phyloP scores from a whole-genome alignment of 2,113 vertebrate species.

The Chloropsis cyanopogon region DNA sequence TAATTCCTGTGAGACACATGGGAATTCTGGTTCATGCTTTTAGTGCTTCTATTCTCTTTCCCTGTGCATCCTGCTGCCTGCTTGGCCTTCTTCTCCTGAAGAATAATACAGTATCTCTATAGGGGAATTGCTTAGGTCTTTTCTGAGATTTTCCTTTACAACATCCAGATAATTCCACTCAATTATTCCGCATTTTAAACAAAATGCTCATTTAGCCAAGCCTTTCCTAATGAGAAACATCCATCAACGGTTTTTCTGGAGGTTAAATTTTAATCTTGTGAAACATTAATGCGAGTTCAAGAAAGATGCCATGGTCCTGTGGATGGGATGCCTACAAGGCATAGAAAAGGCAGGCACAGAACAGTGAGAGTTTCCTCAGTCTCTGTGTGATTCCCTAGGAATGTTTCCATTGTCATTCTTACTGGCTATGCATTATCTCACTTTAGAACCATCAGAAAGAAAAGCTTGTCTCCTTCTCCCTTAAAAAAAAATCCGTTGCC shows the following conservation, averaged over 20 bases:
- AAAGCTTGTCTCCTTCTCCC: background rate
- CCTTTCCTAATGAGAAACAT: background rate
- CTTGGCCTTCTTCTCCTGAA: background rate
- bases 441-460: background rate
- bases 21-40: background rate
- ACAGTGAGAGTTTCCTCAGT: background rate
- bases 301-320: background rate
- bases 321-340: background rate
- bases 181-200: background rate
- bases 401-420: background rate
- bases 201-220: background rate
- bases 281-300: background rate
- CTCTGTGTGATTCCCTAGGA: background rate
- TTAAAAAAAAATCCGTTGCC: background rate
- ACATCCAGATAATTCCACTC: background rate
- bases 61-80: background rate
- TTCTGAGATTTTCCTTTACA: background rate
- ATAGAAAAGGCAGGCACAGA: background rate
- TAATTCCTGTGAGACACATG: background rate
- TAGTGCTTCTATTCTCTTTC: background rate
- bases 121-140: background rate
- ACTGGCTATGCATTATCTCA: background rate
- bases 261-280: background rate
- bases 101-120: background rate
- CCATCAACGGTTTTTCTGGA: background rate